Base-by-base conservation (phyloP, 2,797 vertebrate species). In the Miichthys miiuy region DNA sequence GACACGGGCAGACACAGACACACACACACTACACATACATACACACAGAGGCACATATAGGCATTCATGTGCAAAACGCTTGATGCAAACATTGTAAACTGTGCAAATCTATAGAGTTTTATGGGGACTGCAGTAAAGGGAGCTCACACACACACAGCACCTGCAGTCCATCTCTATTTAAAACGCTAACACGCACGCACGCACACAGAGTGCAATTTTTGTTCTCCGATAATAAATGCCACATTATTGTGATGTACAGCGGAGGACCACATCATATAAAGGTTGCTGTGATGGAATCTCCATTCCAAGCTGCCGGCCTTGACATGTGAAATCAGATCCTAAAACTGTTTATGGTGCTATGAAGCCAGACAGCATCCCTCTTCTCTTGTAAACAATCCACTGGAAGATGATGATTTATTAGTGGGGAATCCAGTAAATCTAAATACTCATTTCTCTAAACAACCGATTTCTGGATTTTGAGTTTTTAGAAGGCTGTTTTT, bases 191-290 rank as follows among this genome's bases (percentile, higher is more conserved):
- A 38, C 63, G 50, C 57, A 73, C 23, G 58, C 51, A 72, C 17
- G 83, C 25, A 68, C 52, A 23, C n/a, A 72, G 0, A 30, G 13
- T 42, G 52, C 62, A 52, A 78, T 88, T 83, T 89, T 67, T 17
- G 70, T 66, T 20, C 58, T 48, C 18, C 3, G 56, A 87, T 83
- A 82, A 89, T 90, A 92, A 91, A 92, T 84, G 89, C 71, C 86
- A 91, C 88, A 86, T 90, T 88, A 88, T 66, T 72, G 84, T 92
- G 91, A 92, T 90, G 81, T 85, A 94, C 52, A 75, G 83, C 62
- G 14, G 65, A 76, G 83, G 52, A 65, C 50, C 75, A 38, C 74
- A 44, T 66, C 87, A 77, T 61, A 75, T 91, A 91, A 90, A 93
- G 86, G 86, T 78, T 74, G 77, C 72, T 1, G 10, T 84, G 85